Evolutionary conservation across 2,888 invertebrate genomes (phyloP).

Genomic region (Microchrysa polita): DNA sequence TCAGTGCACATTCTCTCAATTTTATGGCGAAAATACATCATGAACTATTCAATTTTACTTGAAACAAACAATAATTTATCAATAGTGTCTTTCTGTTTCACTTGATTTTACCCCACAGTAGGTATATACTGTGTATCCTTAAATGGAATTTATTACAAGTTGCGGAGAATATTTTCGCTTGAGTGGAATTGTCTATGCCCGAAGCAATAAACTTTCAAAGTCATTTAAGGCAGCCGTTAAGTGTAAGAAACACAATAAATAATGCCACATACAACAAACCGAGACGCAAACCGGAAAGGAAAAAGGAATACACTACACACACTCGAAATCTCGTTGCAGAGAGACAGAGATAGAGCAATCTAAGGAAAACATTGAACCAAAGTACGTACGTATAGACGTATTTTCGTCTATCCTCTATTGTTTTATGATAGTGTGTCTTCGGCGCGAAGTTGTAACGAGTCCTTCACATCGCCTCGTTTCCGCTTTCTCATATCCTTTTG

Average conservation of each 20-base stretch:
- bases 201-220: conserved; percentile 41
- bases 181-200: conserved; percentile 35
- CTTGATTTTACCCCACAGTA: conserved; percentile 20
- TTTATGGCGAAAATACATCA: conserved; percentile 9
- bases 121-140: too few species aligned
- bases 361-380: conserved; percentile 10
- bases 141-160: conserved; percentile 39
- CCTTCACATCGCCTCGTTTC: too few species aligned
- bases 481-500: too few species aligned
- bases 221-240: conserved; percentile 43
- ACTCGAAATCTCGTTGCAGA: conserved; percentile 35
- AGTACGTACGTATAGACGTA: too few species aligned
- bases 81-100: conserved; percentile 27
- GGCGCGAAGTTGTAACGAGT: neutral
- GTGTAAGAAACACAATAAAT: conserved; percentile 41
- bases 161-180: conserved; percentile 33
- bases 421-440: conserved; percentile 38
- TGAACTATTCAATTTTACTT: conserved; percentile 14
- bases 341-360: too few species aligned
- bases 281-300: too few species aligned
- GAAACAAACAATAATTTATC: conserved; percentile 27
- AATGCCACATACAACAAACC: conserved; percentile 39
- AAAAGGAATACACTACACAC: too few species aligned
- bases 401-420: conserved; percentile 42
- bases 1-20: neutral